Percentiles rank a stretch among this genome's conserved stretches.
phyloP scores from a whole-genome alignment of 2,888 invertebrate species.

The Dynastes maya region DNA sequence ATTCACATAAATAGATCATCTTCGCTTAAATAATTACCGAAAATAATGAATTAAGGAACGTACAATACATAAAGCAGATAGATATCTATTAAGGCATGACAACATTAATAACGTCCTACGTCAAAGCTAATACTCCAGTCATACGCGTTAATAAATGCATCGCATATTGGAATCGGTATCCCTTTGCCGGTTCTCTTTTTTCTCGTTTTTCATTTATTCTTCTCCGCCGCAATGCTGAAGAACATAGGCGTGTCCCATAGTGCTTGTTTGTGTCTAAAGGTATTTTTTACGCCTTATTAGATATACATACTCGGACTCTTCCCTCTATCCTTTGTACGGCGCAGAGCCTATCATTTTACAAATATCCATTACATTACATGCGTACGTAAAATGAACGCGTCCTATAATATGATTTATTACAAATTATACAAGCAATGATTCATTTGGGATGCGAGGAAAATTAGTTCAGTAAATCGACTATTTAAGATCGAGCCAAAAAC shows the following conservation, averaged over 20 bases:
- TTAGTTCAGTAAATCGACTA: constrained; percentile 41
- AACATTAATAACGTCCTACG: constrained; percentile 44
- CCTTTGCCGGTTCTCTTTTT: constrained; percentile 17
- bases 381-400: constrained; percentile 34
- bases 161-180: constrained; percentile 42
- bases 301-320: constrained; percentile 35
- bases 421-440: constrained; percentile 45
- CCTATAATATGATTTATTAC: constrained; percentile 42
- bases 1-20: constrained; percentile 31
- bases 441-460: constrained; percentile 30
- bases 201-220: constrained; percentile 31
- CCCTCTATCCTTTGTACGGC: constrained; percentile 27
- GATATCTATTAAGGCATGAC: constrained; percentile 42
- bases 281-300: constrained; percentile 47
- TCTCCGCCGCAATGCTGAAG: constrained; percentile 16
- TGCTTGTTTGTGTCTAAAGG: constrained; percentile 42
- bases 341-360: constrained; percentile 31
- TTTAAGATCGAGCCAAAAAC: constrained; percentile 27
- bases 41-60: constrained; percentile 35
- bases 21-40: constrained; percentile 43
- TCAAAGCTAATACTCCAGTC: constrained; percentile 41
- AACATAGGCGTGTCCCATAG: constrained; percentile 42
- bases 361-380: constrained; percentile 43
- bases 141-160: constrained; percentile 43
- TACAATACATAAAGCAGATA: constrained; percentile 26